Base-by-base conservation (phyloP, 2,113 vertebrate species). In the Alexandromys fortis region DNA sequence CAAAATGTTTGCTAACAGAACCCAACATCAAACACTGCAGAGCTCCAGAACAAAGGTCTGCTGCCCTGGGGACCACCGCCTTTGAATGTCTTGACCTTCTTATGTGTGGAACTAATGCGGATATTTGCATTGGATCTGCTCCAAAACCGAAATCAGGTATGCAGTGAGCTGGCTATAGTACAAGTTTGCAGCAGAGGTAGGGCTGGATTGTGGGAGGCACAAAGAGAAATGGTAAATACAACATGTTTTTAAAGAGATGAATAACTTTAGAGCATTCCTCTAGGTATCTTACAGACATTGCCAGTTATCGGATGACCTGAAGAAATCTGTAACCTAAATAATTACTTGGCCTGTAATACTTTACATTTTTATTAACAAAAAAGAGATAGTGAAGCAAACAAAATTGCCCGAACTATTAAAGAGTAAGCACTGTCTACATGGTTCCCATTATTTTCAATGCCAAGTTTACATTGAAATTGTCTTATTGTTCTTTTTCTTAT, bases 331-430 rank as follows among this genome's bases (percentile, higher is more conserved):
- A 96, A 88, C 91, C 45, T 73, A 89, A 96, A 77, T 58, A 83
- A 97, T 93, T 92, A 94, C 95, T 96, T 95, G 97, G 7, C 33
- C 12, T 0, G 38, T 30, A 75, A 33, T 92, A 95, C 61, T 87
- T 97, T 90, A 82, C 26, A 89, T 82, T 97, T 93, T 97, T 95
- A 97, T 92, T 97, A 97, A 97, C 92, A 97, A 97, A 97, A 95
- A 81, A 96, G 67, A 67, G 65, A 95, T 58, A 94, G 94, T 89
- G 63, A 96, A 61, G 94, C 81, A 97, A 98, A 89, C 28, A 97
- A 35, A 79, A 91, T 81, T 76, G 17, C 61, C 90, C 95, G 65
- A 88, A 86, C 76, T 97, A 92, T 78, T 94, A 92, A 92, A 97
- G 45, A 58, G 79, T 97, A 97, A 96, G 22, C 24, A 94, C 68